Conservation (phyloP, 2,888 invertebrate species). For the Linyphia triangularis region DNA sequence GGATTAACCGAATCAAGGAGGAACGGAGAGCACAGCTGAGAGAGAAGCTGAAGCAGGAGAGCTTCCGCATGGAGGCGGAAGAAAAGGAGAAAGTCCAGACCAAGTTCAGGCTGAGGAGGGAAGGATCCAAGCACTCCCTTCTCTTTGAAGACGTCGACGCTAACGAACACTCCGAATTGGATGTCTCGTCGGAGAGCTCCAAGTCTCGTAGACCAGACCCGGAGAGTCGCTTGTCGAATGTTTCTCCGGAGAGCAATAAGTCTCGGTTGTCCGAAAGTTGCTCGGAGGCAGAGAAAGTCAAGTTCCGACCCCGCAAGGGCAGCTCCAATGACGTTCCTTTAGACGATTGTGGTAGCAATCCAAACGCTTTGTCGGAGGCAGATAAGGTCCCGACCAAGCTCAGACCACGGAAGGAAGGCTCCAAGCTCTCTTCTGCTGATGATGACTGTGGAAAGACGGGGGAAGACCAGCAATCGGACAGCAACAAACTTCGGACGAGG, state of each 20-base stretch:
- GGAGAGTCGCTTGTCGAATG: slow-evolving; percentile 41
- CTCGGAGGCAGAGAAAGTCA: background rate
- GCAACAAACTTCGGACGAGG: too few species aligned
- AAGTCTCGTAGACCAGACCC: slow-evolving; percentile 47
- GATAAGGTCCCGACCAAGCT: too few species aligned
- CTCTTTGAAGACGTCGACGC: slow-evolving; percentile 24
- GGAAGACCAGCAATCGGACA: background rate
- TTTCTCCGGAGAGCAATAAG: slow-evolving; percentile 20
- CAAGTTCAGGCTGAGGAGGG: slow-evolving; percentile 67
- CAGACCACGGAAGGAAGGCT: background rate
- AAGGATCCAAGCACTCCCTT: slow-evolving; percentile 30
- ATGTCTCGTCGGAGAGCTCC: slow-evolving; percentile 64
- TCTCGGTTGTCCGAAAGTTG: background rate
- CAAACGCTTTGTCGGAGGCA: too few species aligned
- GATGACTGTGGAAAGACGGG: too few species aligned
- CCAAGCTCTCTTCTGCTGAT: too few species aligned
- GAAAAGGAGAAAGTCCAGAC: slow-evolving; percentile 75
- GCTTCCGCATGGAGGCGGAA: slow-evolving; percentile 71
- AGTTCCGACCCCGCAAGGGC: background rate
- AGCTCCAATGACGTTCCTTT: background rate
- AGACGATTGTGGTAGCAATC: background rate
- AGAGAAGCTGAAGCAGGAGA: slow-evolving; percentile 86
- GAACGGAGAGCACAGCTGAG: slow-evolving; percentile 90
- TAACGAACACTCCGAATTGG: slow-evolving; percentile 59
- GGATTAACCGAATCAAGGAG: slow-evolving; percentile 94